Evolutionary conservation across 2,888 invertebrate genomes (phyloP).

Genomic region (Pseudoips prasinana): DNA sequence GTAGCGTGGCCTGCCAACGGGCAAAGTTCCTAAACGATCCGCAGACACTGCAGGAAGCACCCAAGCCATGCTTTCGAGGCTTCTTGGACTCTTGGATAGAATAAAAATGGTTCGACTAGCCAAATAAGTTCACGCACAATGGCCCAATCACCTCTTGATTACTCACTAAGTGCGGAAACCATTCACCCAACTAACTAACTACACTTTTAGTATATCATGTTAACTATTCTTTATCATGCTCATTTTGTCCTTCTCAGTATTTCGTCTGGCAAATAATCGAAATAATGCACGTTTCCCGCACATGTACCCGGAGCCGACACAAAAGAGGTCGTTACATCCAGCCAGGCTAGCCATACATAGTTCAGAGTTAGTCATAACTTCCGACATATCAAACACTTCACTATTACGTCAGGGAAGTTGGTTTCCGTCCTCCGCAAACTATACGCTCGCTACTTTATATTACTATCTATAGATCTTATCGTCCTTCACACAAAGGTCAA

Average conservation of each 20-base stretch:
- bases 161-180: too few relatives aligned
- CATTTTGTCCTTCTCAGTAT: constrained; percentile 16
- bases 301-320: constrained; percentile 14
- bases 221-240: background rate
- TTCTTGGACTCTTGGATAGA: too few relatives aligned
- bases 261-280: constrained; percentile 21
- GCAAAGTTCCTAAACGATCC: too few relatives aligned
- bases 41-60: too few relatives aligned
- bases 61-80: too few relatives aligned
- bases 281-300: constrained; percentile 31
- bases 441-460: constrained; percentile 8
- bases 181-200: too few relatives aligned
- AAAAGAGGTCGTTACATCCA: constrained; percentile 36
- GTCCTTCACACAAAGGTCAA: constrained; percentile 36
- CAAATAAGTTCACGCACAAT: too few relatives aligned
- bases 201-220: too few relatives aligned
- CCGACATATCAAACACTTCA: constrained; percentile 49
- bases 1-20: too few relatives aligned
- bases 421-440: constrained; percentile 39
- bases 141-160: too few relatives aligned
- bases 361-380: constrained; percentile 47
- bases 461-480: constrained; percentile 20
- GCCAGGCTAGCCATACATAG: constrained; percentile 30
- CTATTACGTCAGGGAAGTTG: constrained; percentile 52
- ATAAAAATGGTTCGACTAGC: too few relatives aligned